phyloP scores from a whole-genome alignment of 1,140 invertebrate species.

The Eubasilissa regina region DNA sequence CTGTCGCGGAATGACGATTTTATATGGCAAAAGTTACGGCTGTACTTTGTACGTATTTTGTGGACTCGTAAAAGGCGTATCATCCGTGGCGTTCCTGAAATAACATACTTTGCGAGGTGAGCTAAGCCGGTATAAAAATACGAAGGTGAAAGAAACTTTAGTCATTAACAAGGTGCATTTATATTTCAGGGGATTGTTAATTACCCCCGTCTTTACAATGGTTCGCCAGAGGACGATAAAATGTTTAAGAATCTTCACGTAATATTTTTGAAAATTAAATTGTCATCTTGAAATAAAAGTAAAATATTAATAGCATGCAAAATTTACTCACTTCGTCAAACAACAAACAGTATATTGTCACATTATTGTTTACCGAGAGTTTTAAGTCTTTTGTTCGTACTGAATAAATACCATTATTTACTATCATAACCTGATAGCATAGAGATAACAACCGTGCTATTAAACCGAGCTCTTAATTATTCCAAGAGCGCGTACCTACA shows the following conservation, averaged over 20 bases:
- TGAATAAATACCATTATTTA: too few species aligned
- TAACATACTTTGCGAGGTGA: slow-evolving; percentile 47
- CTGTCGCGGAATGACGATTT: slow-evolving; percentile 43
- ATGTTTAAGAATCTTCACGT: slow-evolving; percentile 49
- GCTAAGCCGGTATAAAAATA: slow-evolving; percentile 38
- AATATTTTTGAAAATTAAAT: background rate
- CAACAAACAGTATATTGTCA: too few species aligned
- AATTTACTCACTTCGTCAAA: too few species aligned
- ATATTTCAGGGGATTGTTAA: slow-evolving; percentile 56
- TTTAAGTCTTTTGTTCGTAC: too few species aligned
- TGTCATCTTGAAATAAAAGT: too few species aligned
- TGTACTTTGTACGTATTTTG: slow-evolving; percentile 56
- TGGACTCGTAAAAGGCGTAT: slow-evolving; percentile 58
- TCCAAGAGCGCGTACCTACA: too few species aligned
- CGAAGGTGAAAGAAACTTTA: slow-evolving; percentile 47
- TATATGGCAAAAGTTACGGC: slow-evolving; percentile 51
- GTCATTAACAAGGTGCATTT: slow-evolving; percentile 50
- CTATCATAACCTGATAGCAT: too few species aligned
- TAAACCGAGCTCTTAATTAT: too few species aligned
- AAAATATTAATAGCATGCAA: too few species aligned
- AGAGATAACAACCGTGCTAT: too few species aligned
- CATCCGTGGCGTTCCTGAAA: slow-evolving; percentile 43
- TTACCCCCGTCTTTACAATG: slow-evolving; percentile 45
- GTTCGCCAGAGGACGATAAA: slow-evolving; percentile 49
- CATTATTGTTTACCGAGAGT: too few species aligned